These are phyloP conservation scores for Percopsis omiscomaycus DNA, from an alignment of 2,797 vertebrate species.

Conservation along the genomic window DNA sequence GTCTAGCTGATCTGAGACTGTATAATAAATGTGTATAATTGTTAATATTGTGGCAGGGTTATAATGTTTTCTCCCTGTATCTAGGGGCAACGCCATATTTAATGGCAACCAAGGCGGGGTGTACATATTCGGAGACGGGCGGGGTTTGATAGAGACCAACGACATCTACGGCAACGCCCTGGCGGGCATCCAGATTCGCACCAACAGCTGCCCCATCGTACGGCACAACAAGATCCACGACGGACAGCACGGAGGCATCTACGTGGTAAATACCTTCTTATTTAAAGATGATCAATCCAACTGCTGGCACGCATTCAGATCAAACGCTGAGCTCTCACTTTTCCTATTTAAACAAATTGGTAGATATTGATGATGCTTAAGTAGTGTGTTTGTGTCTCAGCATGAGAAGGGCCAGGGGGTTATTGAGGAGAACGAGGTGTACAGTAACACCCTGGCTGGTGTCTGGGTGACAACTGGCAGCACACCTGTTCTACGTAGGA, in stretches of 20 bases:
- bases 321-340: too few species aligned
- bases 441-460: slow-evolving; percentile 98
- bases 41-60: background rate
- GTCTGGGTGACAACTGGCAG: slow-evolving; percentile 99
- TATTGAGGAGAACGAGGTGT: slow-evolving; percentile 99
- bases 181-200: slow-evolving; percentile 91
- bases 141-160: slow-evolving; percentile 93
- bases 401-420: slow-evolving; percentile 99
- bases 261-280: slow-evolving; percentile 79
- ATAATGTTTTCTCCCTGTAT: slow-evolving; percentile 2
- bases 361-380: background rate
- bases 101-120: slow-evolving; percentile 92
- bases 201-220: slow-evolving; percentile 92
- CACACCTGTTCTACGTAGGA: slow-evolving; percentile 95
- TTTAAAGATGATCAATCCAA: too few species aligned
- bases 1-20: too few species aligned
- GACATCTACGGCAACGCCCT: slow-evolving; percentile 92
- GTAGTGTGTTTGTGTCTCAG: slow-evolving; percentile 65
- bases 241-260: slow-evolving; percentile 90
- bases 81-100: slow-evolving; percentile 91
- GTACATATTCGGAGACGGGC: slow-evolving; percentile 92
- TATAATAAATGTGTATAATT: too few species aligned
- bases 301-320: background rate
- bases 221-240: slow-evolving; percentile 93
- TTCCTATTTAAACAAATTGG: background rate